These are phyloP conservation scores for Oreochromis tanganicae DNA, from an alignment of 2,113 vertebrate species.

Conservation along the genomic window DNA sequence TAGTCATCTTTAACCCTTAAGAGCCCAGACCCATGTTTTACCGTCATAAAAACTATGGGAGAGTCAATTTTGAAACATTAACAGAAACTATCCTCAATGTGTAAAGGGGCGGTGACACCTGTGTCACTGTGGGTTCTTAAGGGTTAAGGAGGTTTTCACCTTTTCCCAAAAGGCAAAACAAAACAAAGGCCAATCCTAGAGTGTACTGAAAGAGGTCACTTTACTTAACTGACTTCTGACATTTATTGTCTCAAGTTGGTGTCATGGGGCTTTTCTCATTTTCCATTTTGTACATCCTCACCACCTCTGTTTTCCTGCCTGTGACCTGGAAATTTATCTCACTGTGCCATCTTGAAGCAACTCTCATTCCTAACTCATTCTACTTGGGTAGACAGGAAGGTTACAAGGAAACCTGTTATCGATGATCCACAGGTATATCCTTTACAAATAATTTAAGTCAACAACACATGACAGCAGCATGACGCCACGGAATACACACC, in stretches of 20 bases:
- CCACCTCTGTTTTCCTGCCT: neutral
- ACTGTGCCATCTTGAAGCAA: neutral
- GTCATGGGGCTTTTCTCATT: neutral
- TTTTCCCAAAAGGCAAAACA: neutral
- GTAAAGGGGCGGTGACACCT: too few relatives aligned
- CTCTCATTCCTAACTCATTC: neutral
- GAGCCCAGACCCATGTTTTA: too few relatives aligned
- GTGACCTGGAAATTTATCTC: neutral
- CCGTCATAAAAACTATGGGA: too few relatives aligned
- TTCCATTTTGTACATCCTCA: neutral
- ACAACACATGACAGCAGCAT: neutral
- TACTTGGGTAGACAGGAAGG: neutral
- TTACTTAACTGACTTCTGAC: neutral
- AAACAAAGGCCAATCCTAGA: neutral
- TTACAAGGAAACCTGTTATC: neutral
- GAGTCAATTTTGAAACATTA: too few relatives aligned
- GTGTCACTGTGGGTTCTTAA: too few relatives aligned
- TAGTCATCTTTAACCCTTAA: neutral
- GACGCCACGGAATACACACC: neutral
- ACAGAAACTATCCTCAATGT: too few relatives aligned
- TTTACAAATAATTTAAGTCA: neutral
- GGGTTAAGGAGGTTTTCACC: neutral
- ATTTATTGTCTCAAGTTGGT: neutral
- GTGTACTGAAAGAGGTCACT: neutral
- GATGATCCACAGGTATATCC: neutral